phyloP scores from a whole-genome alignment of 2,113 vertebrate genomes.

The Ageneiosus marmoratus region DNA sequence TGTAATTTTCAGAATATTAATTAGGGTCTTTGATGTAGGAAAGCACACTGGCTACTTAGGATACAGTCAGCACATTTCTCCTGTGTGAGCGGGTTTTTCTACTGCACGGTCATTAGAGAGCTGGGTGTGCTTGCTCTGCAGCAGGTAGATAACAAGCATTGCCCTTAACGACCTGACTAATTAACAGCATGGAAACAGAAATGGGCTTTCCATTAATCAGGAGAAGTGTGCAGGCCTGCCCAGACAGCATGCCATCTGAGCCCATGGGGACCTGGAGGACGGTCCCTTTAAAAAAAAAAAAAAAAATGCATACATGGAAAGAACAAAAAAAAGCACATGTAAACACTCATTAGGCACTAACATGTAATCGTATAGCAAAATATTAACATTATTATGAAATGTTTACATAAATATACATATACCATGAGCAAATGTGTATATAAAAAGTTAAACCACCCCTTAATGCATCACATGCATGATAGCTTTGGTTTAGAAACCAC shows the following conservation, averaged over 20 bases:
- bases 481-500: conserved; percentile 37
- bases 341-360: not conserved
- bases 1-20: conserved; percentile 73
- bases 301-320: conserved; percentile 26
- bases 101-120: conserved; percentile 62
- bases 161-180: conserved; percentile 76
- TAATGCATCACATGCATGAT: not conserved
- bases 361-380: not conserved
- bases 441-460: conserved; percentile 43
- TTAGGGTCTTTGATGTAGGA: conserved; percentile 68
- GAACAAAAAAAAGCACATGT: not conserved
- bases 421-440: not conserved
- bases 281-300: conserved; percentile 59
- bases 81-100: conserved; percentile 55
- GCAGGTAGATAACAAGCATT: conserved; percentile 73
- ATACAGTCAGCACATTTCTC: conserved; percentile 75
- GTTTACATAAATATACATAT: not conserved
- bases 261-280: conserved; percentile 73
- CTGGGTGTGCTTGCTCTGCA: conserved; percentile 58
- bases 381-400: not conserved
- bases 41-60: conserved; percentile 68
- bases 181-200: conserved; percentile 79
- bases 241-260: conserved; percentile 70
- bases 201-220: conserved; percentile 79
- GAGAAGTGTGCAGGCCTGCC: conserved; percentile 75